Conservation (phyloP, 2,113 vertebrate genomes). For the Protobothrops mucrosquamatus region DNA sequence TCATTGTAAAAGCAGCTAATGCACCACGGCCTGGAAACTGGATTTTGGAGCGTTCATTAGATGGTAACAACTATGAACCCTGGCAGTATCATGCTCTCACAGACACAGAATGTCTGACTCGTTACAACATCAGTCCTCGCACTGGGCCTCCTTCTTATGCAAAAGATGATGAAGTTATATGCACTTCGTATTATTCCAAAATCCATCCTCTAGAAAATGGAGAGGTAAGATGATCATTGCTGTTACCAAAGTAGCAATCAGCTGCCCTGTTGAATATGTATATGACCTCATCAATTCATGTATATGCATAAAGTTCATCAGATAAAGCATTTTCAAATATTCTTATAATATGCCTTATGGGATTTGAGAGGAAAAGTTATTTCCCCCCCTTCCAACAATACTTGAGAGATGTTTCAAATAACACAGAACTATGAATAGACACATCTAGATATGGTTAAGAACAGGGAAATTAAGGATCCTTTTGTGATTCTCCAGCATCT, state of each 20-base stretch:
- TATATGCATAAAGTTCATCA: not conserved
- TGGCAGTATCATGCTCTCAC: constrained; percentile 98
- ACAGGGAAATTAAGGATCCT: not conserved
- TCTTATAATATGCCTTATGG: not conserved
- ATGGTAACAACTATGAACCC: constrained; percentile 81
- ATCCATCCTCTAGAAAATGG: constrained; percentile 97
- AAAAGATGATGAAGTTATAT: constrained; percentile 94
- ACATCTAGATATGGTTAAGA: not conserved
- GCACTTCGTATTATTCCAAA: constrained; percentile 95
- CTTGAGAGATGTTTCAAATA: not conserved
- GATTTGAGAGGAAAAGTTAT: not conserved
- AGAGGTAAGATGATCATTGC: constrained; percentile 80
- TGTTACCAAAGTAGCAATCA: not conserved
- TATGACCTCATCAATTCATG: not conserved
- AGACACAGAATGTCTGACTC: constrained; percentile 88
- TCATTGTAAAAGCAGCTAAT: constrained; percentile 95
- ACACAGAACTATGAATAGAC: not conserved
- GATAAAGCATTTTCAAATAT: not conserved
- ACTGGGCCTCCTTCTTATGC: constrained; percentile 86
- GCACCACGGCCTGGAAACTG: constrained; percentile 95
- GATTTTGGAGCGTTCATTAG: constrained; percentile 90
- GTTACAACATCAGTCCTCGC: constrained; percentile 85
- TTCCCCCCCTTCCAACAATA: not conserved
- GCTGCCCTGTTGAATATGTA: rapidly evolving
- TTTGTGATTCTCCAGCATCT: not conserved